Evolutionary conservation across 2,888 invertebrate species (phyloP), one percentile per base, ranked within the genome.

Genomic region (Prosapia bicincta): DNA sequence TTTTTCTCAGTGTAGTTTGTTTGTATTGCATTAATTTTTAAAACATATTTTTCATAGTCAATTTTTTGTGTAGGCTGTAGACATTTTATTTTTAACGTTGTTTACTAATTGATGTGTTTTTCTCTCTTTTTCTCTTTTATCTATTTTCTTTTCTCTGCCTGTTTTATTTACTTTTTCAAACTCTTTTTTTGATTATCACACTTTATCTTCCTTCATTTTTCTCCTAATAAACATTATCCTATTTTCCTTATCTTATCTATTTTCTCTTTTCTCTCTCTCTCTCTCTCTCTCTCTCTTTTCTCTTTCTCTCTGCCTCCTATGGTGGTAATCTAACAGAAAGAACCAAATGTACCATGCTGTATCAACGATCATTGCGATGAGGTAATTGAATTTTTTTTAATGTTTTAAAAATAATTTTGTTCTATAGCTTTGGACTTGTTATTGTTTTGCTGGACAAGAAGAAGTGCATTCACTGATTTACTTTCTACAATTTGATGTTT

Each of bases 271-370:
- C 76, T 69, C 76, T 72, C 77, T 78, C 71, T 74, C 77, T 75
- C 70, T 78, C 77, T 75, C 71, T 76, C 32, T 75, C 75, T 71
- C 74, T 72, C 73, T 71, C 43, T 77, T 26, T 73, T 78, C 75
- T 24, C 66, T 76, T 15, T 66, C 71, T 69, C 71, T 76, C 66
- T 25, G 23, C 70, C 66, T 67, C 67, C 65, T 70, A 65, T 69
- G 71, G 70, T 25, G 54, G 26, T 66, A 65, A 67, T 68, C 26
- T 77, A 74, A 77, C 88, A 90, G 90, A 89, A 90, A 90, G 90
- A 94, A 95, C 90, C 95, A 95, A 92, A 95, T 95, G 94, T 95
- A 95, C 91, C 94, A 95, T 90, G 95, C 95, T 86, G 95, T 96
- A 86, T 95, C 95, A 83, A 94, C 95, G 87, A 94, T 96, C 86